Evolutionary conservation across 2,113 vertebrate genomes (phyloP), one percentile per base, ranked within the genome.

Genomic region (Antennarius striatus): DNA sequence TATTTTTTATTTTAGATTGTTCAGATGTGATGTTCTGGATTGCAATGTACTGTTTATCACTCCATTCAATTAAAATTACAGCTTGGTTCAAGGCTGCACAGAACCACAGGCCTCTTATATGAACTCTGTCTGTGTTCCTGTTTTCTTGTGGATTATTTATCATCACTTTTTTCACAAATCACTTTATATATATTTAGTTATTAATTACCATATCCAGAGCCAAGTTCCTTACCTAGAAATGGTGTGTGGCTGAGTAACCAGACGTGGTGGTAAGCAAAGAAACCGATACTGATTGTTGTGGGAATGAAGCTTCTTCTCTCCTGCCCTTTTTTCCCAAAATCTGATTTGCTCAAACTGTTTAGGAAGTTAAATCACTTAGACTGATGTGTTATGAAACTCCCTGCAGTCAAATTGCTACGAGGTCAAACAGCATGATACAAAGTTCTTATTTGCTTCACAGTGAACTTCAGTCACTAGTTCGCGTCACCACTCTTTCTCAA

Each of bases 61-160:
- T 80, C 73, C 58, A 70, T 83, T 72, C 51, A 72, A 92, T 86
- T 89, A 90, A 91, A 92, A 63, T 49, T 62, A 67, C 75, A 71
- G 66, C 78, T 63, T 77, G 50, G 79, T 73, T 79, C 22, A 43
- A 45, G 75, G 61, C 73, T 76, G 71, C 77, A 78, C 56, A 79
- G 57, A 30, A 62, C 48, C 65, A 60, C 16, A 13, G 0, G 63
- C 22, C 46, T 66, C 40, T 66, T 62, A 59, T 32, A 14, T 68
- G 17, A 8, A 48, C 1, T 39, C n/a, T 14, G 4, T 55, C 6
- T 36, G 53, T 51, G 22, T 14, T 40, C 10, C 16, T n/a, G 2
- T 14, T 9, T 5, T 36, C 32, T 36, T 36, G 7, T 30, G 48
- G 10, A 13, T 9, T 47, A 10, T 2, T 14, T 17, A 1, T 15